phyloP scores from a whole-genome alignment of 2,888 invertebrate species.

The Acanthosepion pharaonis region DNA sequence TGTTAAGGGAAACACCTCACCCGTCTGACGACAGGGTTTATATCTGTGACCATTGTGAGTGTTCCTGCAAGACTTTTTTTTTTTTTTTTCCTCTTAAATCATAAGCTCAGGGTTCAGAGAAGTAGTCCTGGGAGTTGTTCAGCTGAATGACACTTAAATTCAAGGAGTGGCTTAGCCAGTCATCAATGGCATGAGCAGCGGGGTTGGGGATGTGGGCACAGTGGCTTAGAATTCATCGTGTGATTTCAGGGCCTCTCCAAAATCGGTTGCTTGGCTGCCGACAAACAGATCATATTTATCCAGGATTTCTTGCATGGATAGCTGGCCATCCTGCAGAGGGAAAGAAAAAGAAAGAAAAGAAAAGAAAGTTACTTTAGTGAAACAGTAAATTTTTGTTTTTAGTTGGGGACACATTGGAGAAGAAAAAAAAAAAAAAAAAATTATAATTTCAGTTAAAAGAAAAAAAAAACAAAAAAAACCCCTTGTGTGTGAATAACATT shows the following conservation, averaged over 20 bases:
- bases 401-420: no score
- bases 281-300: constrained; percentile 98
- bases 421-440: no score
- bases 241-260: constrained; percentile 93
- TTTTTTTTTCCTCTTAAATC: no score
- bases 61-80: no score
- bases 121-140: neutral
- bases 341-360: constrained; percentile 34
- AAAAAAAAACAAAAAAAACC: no score
- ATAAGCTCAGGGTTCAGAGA: neutral
- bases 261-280: constrained; percentile 98
- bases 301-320: constrained; percentile 91
- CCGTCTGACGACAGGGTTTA: no score
- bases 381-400: no score
- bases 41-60: no score
- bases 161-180: neutral
- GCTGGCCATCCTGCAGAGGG: constrained; percentile 82
- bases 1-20: no score
- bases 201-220: neutral
- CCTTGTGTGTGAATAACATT: no score
- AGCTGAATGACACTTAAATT: neutral
- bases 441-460: no score
- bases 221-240: constrained; percentile 92
- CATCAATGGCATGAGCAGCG: neutral
- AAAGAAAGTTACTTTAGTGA: no score